Evolutionary conservation across 2,113 vertebrate genomes (phyloP).

Genomic region (Gobiocypris rarus): DNA sequence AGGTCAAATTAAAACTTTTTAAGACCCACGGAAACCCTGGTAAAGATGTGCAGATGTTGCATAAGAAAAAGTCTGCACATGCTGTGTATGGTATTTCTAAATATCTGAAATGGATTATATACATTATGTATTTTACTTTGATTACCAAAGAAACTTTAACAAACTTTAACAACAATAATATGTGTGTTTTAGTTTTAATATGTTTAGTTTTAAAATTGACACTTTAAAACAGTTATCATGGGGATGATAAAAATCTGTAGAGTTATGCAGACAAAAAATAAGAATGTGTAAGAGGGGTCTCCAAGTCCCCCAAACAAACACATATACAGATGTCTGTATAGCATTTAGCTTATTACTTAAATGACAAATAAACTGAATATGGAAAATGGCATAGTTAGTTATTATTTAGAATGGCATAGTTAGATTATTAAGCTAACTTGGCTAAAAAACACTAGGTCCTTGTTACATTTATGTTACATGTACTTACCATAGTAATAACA

Average conservation of each 20-base stretch:
- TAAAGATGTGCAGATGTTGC: neutral
- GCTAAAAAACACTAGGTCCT: neutral
- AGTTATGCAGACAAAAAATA: neutral
- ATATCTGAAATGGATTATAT: neutral
- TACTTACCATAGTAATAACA: too few relatives aligned
- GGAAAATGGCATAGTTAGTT: neutral
- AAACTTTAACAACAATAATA: too few relatives aligned
- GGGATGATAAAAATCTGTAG: neutral
- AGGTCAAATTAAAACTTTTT: too few relatives aligned
- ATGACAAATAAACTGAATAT: neutral
- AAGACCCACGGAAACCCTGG: too few relatives aligned
- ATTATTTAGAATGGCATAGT: too few relatives aligned
- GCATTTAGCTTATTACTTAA: neutral
- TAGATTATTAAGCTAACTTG: too few relatives aligned
- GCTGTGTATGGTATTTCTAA: neutral
- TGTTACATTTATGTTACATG: too few relatives aligned
- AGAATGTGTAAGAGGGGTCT: neutral
- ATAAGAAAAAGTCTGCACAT: neutral
- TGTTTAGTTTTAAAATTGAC: neutral
- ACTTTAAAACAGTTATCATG: neutral
- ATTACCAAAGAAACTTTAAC: neutral
- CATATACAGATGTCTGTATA: too few relatives aligned
- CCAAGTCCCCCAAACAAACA: too few relatives aligned
- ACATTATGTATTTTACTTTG: neutral
- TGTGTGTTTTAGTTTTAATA: too few relatives aligned